A percentile compares a stretch with the other conserved stretches of the same genome.
Conservation (phyloP, 1,140 invertebrate genomes). For the Oedothorax gibbosus region DNA sequence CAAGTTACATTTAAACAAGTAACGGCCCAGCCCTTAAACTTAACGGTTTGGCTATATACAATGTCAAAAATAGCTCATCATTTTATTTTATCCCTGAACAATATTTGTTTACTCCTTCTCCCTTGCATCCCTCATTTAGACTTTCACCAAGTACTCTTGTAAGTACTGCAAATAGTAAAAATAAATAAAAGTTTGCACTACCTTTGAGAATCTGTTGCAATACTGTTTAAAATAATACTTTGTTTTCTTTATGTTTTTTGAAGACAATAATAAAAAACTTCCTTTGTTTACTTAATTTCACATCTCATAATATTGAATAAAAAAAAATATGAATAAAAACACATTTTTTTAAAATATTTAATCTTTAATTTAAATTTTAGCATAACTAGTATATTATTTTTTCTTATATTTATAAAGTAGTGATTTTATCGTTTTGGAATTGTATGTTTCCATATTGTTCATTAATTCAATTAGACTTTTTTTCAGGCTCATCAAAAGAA, state of each 20-base stretch:
- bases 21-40: too few species aligned
- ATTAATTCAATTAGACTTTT: background rate
- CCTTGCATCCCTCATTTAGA: too few species aligned
- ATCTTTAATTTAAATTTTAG: background rate
- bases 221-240: background rate
- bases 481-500: background rate
- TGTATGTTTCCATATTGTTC: background rate
- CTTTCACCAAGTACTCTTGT: too few species aligned
- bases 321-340: background rate
- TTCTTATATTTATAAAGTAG: background rate
- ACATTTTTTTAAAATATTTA: background rate
- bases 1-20: too few species aligned
- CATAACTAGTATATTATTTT: background rate
- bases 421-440: background rate
- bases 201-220: background rate
- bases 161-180: too few species aligned
- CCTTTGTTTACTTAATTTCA: too few species aligned
- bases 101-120: too few species aligned
- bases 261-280: background rate
- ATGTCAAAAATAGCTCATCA: too few species aligned
- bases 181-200: too few species aligned
- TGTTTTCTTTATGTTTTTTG: background rate
- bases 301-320: too few species aligned
- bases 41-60: too few species aligned
- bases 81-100: too few species aligned